Conservation (phyloP, 2,113 vertebrate species). For the Platysteira castanea region DNA sequence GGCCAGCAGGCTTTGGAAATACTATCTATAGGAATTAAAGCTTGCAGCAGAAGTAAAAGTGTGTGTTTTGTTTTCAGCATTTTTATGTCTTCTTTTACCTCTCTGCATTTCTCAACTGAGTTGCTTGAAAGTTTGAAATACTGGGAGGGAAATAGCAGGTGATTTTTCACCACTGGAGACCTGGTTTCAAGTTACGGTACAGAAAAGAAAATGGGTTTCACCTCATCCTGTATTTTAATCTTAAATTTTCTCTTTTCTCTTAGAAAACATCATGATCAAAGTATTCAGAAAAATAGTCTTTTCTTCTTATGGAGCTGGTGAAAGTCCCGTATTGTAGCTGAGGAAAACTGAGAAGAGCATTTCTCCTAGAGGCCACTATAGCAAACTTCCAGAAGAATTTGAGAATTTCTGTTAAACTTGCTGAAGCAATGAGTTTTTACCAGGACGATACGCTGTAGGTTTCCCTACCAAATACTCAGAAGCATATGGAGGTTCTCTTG, state of each 20-base stretch:
- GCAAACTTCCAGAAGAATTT: background rate
- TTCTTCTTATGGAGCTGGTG: background rate
- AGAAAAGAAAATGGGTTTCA: background rate
- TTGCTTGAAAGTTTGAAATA: background rate
- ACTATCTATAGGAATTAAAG: background rate
- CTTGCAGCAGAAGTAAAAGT: background rate
- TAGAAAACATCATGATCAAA: background rate
- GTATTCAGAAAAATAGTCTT: background rate
- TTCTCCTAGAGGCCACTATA: background rate
- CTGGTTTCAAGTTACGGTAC: background rate
- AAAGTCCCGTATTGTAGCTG: background rate
- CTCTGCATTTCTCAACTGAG: background rate
- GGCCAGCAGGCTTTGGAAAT: slow-evolving; percentile 35
- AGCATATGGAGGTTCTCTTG: background rate
- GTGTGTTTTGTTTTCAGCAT: background rate
- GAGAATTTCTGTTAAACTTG: background rate
- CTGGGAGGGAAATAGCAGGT: background rate
- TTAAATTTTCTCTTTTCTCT: background rate
- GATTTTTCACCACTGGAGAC: background rate
- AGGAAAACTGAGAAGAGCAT: background rate
- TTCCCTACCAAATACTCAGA: background rate
- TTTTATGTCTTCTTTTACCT: background rate
- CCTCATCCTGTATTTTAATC: background rate
- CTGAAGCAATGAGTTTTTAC: background rate
- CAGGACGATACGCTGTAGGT: background rate